Base-by-base conservation (phyloP, 2,888 invertebrate genomes). In the Drosophila infuscata region DNA sequence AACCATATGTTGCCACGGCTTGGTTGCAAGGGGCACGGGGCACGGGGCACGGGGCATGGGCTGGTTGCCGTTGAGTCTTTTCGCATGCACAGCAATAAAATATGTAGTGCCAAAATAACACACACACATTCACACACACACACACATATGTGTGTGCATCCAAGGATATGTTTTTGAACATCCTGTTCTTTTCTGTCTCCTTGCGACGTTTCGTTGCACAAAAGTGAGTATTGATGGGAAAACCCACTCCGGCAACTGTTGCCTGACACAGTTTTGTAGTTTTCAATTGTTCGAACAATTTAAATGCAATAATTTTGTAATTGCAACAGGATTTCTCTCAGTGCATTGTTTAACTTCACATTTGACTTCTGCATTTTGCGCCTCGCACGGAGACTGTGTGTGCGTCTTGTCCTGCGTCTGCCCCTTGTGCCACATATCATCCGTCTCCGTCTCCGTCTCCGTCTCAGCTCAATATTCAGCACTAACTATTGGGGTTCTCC, bases 261-360 rank as follows among this genome's bases (percentile, higher is more conserved):
- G 15, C 15, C 17, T 17, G 38, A 17, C 3, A 17, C 11, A 43
- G 43, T 20, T 43, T 43, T 43, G 7, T 17, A 25, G 12, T 38
- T 38, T 38, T 38, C 17, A 38, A 12, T 9, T 12, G 30, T 8
- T 17, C 36, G 9, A 17, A 25, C 25, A 25, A 38, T 12, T 20
- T 12, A 12, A 3, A 20, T 46, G 20, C 7, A 15, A 25, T 3
- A 46, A 46, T 25, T 25, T 46, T 25, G 5, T 2, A 46, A 25
- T 1, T 46, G 2, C 25, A 46, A 25, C 11, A 20, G 20, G 0
- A 20, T 11, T 76, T 72, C 9, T 8, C 9, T 9, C 56, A 57
- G 83, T 86, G 84, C 20, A 65, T 8, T 20, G 48, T 58, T 30
- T 33, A 38, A 33, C 58, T 61, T 54, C 32, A 60, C 15, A 51